phyloP scores from a whole-genome alignment of 1,140 invertebrate species.

The Zaprionus ornatus region DNA sequence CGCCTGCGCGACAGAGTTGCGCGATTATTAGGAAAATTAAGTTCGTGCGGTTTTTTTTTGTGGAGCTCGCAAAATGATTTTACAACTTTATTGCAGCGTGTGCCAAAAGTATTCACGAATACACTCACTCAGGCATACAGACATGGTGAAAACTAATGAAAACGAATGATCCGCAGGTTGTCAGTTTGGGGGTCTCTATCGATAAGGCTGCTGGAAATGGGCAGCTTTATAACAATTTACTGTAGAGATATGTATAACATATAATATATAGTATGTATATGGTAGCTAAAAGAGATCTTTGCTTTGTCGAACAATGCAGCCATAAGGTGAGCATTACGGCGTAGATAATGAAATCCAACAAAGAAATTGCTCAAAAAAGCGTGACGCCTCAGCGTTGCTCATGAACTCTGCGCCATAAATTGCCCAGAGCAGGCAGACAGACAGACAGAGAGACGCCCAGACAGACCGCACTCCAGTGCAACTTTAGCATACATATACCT shows the following conservation, averaged over 20 bases:
- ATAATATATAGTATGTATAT: not conserved
- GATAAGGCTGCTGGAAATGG: not conserved
- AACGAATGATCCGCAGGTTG: not conserved
- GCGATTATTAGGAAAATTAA: slow-evolving; percentile 44
- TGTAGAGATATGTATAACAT: not conserved
- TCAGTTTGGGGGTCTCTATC: not conserved
- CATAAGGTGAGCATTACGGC: slow-evolving; percentile 59
- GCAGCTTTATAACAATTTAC: not conserved
- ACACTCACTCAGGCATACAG: not conserved
- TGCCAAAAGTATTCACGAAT: slow-evolving; percentile 14
- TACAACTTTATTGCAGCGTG: slow-evolving; percentile 20
- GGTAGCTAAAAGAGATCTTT: slow-evolving; percentile 33
- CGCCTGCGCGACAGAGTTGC: slow-evolving; percentile 24
- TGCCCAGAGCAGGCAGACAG: slow-evolving; percentile 45
- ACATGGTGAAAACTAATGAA: slow-evolving; percentile 21
- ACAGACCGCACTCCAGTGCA: not conserved
- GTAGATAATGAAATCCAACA: slow-evolving; percentile 73
- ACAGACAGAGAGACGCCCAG: not conserved
- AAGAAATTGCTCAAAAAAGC: slow-evolving; percentile 79
- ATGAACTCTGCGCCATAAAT: slow-evolving; percentile 79
- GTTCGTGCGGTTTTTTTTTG: slow-evolving; percentile 26
- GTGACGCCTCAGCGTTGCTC: slow-evolving; percentile 60
- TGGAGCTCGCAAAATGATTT: slow-evolving; percentile 32
- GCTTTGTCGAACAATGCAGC: slow-evolving; percentile 66
- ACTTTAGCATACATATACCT: slow-evolving; percentile 31